Conservation (phyloP, 2,113 vertebrate genomes). For the Narcine bancroftii region DNA sequence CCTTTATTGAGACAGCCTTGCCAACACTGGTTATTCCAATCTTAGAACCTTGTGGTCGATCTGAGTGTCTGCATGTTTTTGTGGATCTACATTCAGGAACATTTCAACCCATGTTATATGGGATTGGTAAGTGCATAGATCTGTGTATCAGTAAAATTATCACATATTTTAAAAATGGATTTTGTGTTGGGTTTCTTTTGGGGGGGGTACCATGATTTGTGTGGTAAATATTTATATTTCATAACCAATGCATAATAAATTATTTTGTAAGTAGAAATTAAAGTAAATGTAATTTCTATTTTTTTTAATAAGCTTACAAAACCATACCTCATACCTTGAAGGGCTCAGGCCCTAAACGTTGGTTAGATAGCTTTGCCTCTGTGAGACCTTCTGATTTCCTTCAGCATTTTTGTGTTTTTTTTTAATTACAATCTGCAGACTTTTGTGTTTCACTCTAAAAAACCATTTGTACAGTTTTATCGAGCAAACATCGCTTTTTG, state of each 20-base stretch:
- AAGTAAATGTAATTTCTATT: background rate
- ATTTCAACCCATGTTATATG: conserved; percentile 95
- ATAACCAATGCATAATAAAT: background rate
- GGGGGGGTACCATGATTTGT: background rate
- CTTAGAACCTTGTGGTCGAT: conserved; percentile 87
- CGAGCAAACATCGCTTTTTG: background rate
- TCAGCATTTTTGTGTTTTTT: no score
- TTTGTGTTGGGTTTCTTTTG: background rate
- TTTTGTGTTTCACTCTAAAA: no score
- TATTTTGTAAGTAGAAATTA: background rate
- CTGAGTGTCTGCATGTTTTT: conserved; percentile 94
- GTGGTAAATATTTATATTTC: background rate
- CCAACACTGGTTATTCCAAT: conserved; percentile 90
- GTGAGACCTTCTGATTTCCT: no score
- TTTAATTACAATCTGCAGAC: no score
- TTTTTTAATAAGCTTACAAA: background rate
- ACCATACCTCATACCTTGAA: no score
- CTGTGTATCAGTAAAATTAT: background rate
- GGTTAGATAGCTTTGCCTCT: no score
- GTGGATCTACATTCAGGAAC: conserved; percentile 97
- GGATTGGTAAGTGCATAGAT: conserved; percentile 72
- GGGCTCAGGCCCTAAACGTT: no score
- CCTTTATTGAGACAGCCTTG: conserved; percentile 88
- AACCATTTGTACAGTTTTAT: background rate
- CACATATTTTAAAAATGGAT: background rate